Evolutionary conservation across 2,113 vertebrate genomes (phyloP).

Genomic region (Terrapene triunguis): DNA sequence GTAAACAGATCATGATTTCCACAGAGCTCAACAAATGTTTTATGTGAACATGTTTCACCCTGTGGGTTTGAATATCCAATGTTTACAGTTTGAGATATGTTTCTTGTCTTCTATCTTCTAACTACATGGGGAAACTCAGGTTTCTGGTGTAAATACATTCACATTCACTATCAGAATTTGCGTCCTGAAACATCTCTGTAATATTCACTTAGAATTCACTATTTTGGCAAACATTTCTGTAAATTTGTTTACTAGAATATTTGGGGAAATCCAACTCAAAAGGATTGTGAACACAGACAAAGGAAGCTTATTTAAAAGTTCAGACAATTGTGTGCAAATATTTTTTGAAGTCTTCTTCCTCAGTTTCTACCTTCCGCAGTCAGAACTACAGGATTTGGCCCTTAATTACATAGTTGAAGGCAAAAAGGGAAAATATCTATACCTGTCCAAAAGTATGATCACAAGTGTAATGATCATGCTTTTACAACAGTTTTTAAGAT

Average conservation of each 20-base stretch:
- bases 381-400: background rate
- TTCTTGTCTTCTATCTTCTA: background rate
- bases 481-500: constrained; percentile 24
- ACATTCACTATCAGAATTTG: background rate
- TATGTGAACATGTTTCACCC: constrained; percentile 22
- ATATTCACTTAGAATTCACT: background rate
- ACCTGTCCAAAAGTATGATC: background rate
- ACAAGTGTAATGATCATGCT: background rate
- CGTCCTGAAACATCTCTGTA: background rate
- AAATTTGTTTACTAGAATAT: background rate
- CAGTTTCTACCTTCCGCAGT: background rate
- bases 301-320: background rate
- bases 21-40: background rate
- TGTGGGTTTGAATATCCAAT: constrained; percentile 32
- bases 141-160: background rate
- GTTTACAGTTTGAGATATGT: background rate
- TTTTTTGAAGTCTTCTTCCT: background rate
- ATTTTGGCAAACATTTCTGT: background rate
- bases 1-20: constrained; percentile 23
- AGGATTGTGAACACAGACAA: background rate
- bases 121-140: background rate
- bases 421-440: background rate
- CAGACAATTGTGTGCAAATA: background rate
- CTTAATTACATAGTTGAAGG: background rate
- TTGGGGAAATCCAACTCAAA: background rate